These are phyloP conservation scores for Malurus alboscapulatus DNA, from an alignment of 2,113 vertebrate genomes.

Conservation along the genomic window DNA sequence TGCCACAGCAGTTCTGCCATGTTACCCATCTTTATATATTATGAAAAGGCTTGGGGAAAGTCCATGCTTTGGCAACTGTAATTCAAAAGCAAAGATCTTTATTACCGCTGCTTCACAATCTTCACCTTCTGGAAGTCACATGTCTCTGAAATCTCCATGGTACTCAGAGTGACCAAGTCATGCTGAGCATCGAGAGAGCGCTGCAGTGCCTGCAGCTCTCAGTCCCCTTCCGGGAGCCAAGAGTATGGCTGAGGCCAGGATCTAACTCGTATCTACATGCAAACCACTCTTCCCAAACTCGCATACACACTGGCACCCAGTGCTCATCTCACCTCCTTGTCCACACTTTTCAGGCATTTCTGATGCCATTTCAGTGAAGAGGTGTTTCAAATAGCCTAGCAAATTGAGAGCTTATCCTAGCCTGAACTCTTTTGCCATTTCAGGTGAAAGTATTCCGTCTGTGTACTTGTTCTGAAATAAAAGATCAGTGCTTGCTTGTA, in stretches of 20 bases:
- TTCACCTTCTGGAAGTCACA: background rate
- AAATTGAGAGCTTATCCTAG: background rate
- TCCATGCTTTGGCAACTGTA: background rate
- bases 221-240: background rate
- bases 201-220: background rate
- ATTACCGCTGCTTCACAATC: background rate
- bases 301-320: background rate
- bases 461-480: background rate
- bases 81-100: background rate
- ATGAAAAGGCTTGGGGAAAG: background rate
- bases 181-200: fast-evolving
- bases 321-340: background rate
- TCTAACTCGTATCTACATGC: background rate
- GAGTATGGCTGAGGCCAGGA: background rate
- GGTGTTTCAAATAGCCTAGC: background rate
- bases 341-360: background rate
- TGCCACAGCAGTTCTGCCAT: background rate
- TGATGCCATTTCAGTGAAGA: background rate
- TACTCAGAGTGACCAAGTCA: background rate
- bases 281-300: background rate
- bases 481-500: background rate
- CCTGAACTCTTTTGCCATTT: background rate
- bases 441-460: background rate
- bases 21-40: background rate
- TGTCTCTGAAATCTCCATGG: background rate